Base-by-base conservation (phyloP, 92 coral and sea anemone species). In the Parazoanthus swiftii region DNA sequence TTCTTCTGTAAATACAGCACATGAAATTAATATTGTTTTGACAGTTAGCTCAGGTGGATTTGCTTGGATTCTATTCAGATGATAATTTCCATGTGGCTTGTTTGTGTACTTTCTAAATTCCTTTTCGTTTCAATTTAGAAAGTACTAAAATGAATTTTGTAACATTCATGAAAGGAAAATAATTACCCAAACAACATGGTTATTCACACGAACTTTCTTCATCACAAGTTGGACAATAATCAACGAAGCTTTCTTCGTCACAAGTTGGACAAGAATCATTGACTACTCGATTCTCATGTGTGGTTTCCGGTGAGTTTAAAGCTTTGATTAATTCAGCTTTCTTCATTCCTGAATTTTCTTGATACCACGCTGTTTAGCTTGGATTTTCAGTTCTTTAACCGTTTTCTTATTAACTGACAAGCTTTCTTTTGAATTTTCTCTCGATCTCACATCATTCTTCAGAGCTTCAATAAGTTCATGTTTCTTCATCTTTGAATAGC, bases 251-350 rank as follows among this genome's bases (percentile, higher is more conserved):
- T 65, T 5, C 71, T 65, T 65, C 71, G 5, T 65, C 71, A 65
- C 33, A 29, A 29, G 33, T 29, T 29, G 33, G 33, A 65, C 71
- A 65, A 65, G 71, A 65, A 65, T 65, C 71, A 65, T 65, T 4
- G 71, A 65, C 71, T 65, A 65, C 71, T 65, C 20, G 71, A 65
- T 65, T 65, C 71, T 65, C 71, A 65, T 65, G 71, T 65, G 71
- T 65, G 71, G 71, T 65, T 65, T 65, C 71, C 71, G 71, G 71
- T 65, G 71, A 65, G 71, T 65, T 65, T 65, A 65, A 65, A 65
- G 71, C 71, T 65, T 65, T 65, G 71, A 65, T 65, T 65, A 65
- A 6, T 6, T 65, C 71, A 65, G 71, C 26, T 65, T 65, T 65
- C 25, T 65, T 65, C 71, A 65, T 65, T 65, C 71, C 71, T 65